Evolutionary conservation across 2,113 vertebrate species (phyloP).

Genomic region (Geothlypis trichas): DNA sequence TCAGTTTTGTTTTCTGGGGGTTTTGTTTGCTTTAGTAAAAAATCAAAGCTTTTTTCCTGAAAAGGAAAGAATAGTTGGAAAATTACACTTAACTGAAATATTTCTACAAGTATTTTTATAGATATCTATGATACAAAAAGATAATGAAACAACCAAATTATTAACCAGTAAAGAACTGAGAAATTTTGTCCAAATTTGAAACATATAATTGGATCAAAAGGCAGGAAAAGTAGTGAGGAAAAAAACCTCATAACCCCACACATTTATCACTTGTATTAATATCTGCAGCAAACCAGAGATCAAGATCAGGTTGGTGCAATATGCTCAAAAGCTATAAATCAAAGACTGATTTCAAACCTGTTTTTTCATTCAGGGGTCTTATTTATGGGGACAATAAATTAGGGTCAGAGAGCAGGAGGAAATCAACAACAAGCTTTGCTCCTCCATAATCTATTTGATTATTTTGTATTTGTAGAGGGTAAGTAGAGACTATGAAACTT

Average conservation of each 20-base stretch:
- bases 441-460: not conserved
- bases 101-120: not conserved
- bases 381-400: not conserved
- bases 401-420: not conserved
- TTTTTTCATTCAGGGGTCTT: not conserved
- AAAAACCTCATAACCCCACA: not conserved
- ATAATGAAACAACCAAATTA: not conserved
- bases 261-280: not conserved
- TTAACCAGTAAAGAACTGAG: not conserved
- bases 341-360: not conserved
- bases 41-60: not conserved
- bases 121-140: not conserved
- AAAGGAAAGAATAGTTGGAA: not conserved
- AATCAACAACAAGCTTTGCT: not conserved
- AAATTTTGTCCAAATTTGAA: not conserved
- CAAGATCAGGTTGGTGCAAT: not conserved
- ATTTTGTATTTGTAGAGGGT: not conserved
- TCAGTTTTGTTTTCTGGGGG: not conserved
- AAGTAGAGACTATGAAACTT: not conserved
- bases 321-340: not conserved
- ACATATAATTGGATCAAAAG: not conserved
- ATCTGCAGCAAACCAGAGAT: not conserved
- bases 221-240: not conserved
- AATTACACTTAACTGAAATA: not conserved
- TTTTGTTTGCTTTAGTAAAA: not conserved